Base-by-base conservation (phyloP, 2,888 invertebrate species). In the Caradrina kadenii region DNA sequence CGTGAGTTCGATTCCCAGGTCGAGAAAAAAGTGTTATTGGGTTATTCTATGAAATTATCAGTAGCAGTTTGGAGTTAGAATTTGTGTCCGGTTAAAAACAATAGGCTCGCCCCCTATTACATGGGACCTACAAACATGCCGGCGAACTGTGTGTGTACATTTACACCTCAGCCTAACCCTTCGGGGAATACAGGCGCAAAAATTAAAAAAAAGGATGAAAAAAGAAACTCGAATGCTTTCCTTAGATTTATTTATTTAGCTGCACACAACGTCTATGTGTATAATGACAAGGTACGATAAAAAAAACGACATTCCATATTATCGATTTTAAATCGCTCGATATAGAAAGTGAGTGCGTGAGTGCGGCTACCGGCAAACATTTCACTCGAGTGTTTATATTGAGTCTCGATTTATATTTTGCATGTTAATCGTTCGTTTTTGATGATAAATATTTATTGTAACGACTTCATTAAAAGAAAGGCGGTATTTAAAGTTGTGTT, bases 321-420 rank as follows among this genome's bases (percentile, higher is more conserved):
- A 76, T 73, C 81, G 80, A 82, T 78, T 83, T 83, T 80, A 81
- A 74, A 78, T 82, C 86, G 87, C 87, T 85, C 67, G 82, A 54
- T 88, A 85, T 90, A 90, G 93, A 93, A 93, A 93, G 93, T 88
- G 89, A 88, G 87, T 83, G 87, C 89, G 89, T 90, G 89, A 79
- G 60, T 62, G 66, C 59, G 42, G 73, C 79, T 76, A 75, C 76
- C 76, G 73, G 72, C 74, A 55, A 69, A 63, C 78, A 82, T 81
- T 84, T 83, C 83, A 83, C 85, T 74, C 58, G 54, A 76, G 67
- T 84, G 74, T 84, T 81, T 72, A 66, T 80, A 77, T 73, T 79
- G 79, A 77, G 69, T 74, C 65, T 76, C 76, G 66, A 81, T 80
- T 78, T 73, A 81, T 62, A 73, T 70, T 81, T 83, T 75, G 72